Evolutionary conservation across 1,140 invertebrate species (phyloP), one percentile per base, ranked within the genome.

Genomic region (Conus ventricosus): DNA sequence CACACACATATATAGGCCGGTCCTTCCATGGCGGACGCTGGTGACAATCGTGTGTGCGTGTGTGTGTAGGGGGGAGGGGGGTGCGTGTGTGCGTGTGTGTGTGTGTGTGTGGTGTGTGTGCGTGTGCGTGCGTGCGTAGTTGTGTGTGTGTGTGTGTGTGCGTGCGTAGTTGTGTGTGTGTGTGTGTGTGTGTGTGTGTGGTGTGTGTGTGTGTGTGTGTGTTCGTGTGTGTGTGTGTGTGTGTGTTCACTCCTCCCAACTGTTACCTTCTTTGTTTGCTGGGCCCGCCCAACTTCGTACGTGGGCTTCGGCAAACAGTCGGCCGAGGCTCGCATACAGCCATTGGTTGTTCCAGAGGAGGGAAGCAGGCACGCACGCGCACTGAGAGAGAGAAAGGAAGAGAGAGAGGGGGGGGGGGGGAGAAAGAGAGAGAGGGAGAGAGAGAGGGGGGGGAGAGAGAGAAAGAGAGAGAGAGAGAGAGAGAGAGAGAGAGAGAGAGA

Each of bases 341-440:
- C 55, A 11, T 4, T 23, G 25, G 20, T 27, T 23, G 39, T 20
- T 5, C 54, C 13, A 15, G 51, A 81, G 15, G 51, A 81, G 25
- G n/a, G 13, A 81, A 81, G 25, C 25, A 4, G 11, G 51, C 25
- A 80, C 25, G 51, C 25, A 80, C 25, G 51, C 13, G 51, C 25
- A 80, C 10, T 13, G 78, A n/a, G 82, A 84, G 82, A 84, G 60
- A 63, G 82, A 84, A 39, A 84, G 82, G 51, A 39, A 84, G 82
- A 84, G 82, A 84, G 82, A 84, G 25, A 54, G 82, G n/a, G 82
- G n/a, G 53, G n/a, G 82, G n/a, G 53, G 10, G 53, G 51, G 60
- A 63, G 60, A 63, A 4, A 63, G 60, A 63, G 60, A 63, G 60
- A 13, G 60, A 63, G 60, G 4, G 60, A 63, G 60, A 63, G 60